Evolutionary conservation across 1,140 invertebrate genomes (phyloP).

Genomic region (Hypothenemus hampei): DNA sequence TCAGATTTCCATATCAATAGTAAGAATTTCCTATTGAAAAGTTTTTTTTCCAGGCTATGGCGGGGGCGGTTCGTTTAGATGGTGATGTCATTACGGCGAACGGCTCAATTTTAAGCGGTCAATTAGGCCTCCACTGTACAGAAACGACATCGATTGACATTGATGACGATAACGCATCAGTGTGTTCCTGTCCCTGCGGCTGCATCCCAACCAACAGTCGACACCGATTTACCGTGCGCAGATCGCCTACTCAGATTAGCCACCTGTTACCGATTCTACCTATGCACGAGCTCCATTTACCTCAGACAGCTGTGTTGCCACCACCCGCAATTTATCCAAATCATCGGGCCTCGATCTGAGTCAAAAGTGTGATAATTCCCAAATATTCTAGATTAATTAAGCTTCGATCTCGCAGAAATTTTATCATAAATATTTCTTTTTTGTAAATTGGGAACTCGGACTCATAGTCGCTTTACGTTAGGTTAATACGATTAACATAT

Average conservation of each 20-base stretch:
- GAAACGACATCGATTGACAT: slow-evolving; percentile 55
- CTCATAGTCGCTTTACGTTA: too few relatives aligned
- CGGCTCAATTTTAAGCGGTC: slow-evolving; percentile 74
- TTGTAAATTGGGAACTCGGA: too few relatives aligned
- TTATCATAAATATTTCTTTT: too few relatives aligned
- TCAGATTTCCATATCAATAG: neutral
- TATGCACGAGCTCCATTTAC: slow-evolving; percentile 51
- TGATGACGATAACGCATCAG: slow-evolving; percentile 69
- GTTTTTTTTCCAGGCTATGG: slow-evolving; percentile 59
- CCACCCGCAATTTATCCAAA: slow-evolving; percentile 51
- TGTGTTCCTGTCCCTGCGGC: slow-evolving; percentile 79
- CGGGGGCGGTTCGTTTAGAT: slow-evolving; percentile 84
- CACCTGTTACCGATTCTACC: slow-evolving; percentile 63
- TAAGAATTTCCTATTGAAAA: neutral
- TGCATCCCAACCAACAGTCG: slow-evolving; percentile 57
- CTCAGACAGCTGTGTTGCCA: slow-evolving; percentile 48
- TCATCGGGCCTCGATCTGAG: slow-evolving; percentile 58
- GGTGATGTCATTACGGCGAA: slow-evolving; percentile 93
- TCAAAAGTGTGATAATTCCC: too few relatives aligned
- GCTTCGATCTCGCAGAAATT: neutral
- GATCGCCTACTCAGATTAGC: slow-evolving; percentile 67
- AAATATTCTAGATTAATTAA: too few relatives aligned
- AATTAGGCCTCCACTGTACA: slow-evolving; percentile 52
- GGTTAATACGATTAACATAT: too few relatives aligned
- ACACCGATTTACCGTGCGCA: slow-evolving; percentile 63